Evolutionary conservation across 2,113 vertebrate genomes (phyloP).

Genomic region (Eleginops maclovinus): DNA sequence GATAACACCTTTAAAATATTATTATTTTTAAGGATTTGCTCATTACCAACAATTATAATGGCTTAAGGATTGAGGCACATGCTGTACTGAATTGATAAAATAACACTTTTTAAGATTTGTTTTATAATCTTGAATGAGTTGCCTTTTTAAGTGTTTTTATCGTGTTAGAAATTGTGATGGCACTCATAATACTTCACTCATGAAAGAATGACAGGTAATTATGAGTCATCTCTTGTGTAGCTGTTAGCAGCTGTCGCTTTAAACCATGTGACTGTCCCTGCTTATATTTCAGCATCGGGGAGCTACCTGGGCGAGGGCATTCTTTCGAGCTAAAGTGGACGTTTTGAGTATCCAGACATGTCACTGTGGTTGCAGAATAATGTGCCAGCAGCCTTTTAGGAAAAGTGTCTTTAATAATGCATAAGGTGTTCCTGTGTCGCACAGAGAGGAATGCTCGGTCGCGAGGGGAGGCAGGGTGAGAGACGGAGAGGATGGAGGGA

Average conservation of each 20-base stretch:
- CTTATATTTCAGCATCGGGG: slow-evolving; percentile 31
- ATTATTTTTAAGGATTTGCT: not conserved
- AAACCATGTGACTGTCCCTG: slow-evolving; percentile 8
- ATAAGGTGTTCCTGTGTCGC: slow-evolving; percentile 79
- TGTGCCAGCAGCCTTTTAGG: slow-evolving; percentile 82
- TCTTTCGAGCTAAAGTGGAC: slow-evolving; percentile 65
- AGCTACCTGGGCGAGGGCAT: slow-evolving; percentile 55
- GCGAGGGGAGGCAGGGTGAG: slow-evolving; percentile 31
- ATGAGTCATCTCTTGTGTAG: slow-evolving; percentile 1
- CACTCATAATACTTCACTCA: not conserved
- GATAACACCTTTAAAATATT: not conserved
- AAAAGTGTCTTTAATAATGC: slow-evolving; percentile 86
- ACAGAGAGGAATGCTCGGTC: slow-evolving; percentile 69
- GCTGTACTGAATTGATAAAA: not conserved
- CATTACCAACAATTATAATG: not conserved
- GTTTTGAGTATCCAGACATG: slow-evolving; percentile 75
- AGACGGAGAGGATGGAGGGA: not conserved
- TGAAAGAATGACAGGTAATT: not conserved
- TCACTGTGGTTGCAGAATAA: slow-evolving; percentile 79
- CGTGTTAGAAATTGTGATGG: not conserved
- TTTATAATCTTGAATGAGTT: not conserved
- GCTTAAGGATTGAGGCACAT: not conserved
- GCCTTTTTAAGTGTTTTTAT: not conserved
- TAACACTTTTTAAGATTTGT: not conserved
- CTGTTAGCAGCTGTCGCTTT: slow-evolving; percentile 44